phyloP scores from a whole-genome alignment of 2,888 invertebrate genomes.

The Oscheius sp. region DNA sequence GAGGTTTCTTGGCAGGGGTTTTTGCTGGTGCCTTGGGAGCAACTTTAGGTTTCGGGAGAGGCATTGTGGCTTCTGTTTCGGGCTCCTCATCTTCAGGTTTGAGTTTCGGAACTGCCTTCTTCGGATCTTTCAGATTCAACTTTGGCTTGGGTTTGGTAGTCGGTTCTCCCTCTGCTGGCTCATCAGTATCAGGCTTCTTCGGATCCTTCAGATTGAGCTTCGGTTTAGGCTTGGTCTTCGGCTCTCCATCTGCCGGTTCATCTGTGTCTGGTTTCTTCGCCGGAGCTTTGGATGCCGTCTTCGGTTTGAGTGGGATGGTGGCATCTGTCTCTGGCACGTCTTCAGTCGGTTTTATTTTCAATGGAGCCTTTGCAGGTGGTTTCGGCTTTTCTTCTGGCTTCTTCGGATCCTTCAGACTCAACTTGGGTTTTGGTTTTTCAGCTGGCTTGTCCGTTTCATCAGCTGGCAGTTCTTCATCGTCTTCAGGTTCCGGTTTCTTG shows the following conservation, averaged over 20 bases:
- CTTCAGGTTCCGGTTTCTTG: constrained; percentile 52
- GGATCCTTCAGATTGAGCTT: constrained; percentile 38
- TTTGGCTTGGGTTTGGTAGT: constrained; percentile 37
- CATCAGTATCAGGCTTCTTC: constrained; percentile 42
- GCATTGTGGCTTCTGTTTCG: constrained; percentile 24
- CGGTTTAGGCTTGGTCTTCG: constrained; percentile 19
- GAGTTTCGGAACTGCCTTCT: constrained; percentile 48
- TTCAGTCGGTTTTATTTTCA: constrained; percentile 32
- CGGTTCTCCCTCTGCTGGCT: constrained; percentile 47
- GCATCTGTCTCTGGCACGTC: constrained; percentile 52
- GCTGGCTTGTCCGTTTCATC: constrained; percentile 48
- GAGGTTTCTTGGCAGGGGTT: constrained; percentile 51
- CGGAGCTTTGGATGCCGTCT: constrained; percentile 7
- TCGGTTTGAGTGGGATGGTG: constrained; percentile 19
- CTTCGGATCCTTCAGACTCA: constrained; percentile 39
- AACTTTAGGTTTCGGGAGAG: constrained; percentile 41
- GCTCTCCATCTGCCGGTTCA: constrained; percentile 47
- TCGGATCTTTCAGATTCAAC: constrained; percentile 41
- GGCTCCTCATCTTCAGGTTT: constrained; percentile 30
- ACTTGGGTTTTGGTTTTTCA: constrained; percentile 58
- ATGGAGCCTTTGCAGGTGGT: constrained; percentile 20
- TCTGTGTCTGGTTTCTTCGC: not conserved
- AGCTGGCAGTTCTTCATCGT: constrained; percentile 21
- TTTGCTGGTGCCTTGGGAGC: constrained; percentile 61
- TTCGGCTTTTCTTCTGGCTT: constrained; percentile 32